Evolutionary conservation across 2,888 invertebrate species (phyloP), one percentile per base, ranked within the genome.

Genomic region (Micropterix aruncella): DNA sequence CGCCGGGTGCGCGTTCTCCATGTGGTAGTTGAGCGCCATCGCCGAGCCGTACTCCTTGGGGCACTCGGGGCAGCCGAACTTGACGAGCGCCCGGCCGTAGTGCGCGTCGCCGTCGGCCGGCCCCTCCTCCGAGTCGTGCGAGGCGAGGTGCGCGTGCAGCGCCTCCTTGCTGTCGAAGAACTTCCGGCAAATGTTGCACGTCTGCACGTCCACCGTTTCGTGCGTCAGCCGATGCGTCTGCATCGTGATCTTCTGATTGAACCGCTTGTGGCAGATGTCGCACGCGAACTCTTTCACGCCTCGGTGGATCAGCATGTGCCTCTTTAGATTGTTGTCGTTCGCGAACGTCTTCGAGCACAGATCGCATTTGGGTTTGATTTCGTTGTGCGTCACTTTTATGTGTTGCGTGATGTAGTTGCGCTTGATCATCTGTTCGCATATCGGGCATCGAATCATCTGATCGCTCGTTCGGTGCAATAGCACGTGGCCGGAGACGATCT

Each of bases 231-330:
- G 56, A 46, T 72, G 71, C 0, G 70, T 70, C 50, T 70, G 70
- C 70, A 72, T 67, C 1, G 70, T 67, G 12, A 67, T 68, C 53
- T 69, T 70, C 43, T 70, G 70, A 44, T 65, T 65, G 53, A 72
- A 72, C 19, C 64, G 54, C 48, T 69, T 70, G 9, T 56, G 57
- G 50, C 71, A 72, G 7, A 71, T 60, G 44, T 70, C 69, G 54
- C 71, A 71, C 51, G 65, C 63, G 48, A 65, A 71, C n/a, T 68
- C 66, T 48, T 62, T 60, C 2, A 66, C 53, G 1, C 68, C 70
- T 1, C 54, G 62, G 46, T 72, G 71, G 4, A 70, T 70, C 63
- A 67, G 65, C 66, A 69, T 66, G 51, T 72, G 71, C 1, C 70
- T 62, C 55, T 70, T 70, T 16, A 70, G 55, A 47, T 71, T 71